Evolutionary conservation across 2,888 invertebrate species (phyloP).

Genomic region (Cepaea hortensis): DNA sequence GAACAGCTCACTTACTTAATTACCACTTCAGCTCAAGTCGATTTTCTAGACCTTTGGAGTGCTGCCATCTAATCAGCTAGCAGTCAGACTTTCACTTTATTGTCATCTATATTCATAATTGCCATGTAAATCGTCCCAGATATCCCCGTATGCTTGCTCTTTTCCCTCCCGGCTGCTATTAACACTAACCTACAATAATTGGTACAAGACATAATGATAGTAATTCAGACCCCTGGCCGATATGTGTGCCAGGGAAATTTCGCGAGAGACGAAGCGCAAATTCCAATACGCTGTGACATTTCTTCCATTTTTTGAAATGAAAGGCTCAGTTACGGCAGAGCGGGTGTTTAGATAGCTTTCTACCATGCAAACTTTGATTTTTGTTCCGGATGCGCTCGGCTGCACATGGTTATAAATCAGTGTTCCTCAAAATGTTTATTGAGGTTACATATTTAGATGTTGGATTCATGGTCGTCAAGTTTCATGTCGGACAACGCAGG

Average conservation of each 20-base stretch:
- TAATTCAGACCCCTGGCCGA: background rate
- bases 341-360: background rate
- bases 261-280: background rate
- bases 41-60: background rate
- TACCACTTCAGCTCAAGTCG: background rate
- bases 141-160: conserved; percentile 11
- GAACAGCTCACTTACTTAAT: conserved; percentile 14
- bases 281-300: conserved; percentile 3
- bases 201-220: conserved; percentile 15
- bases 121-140: background rate
- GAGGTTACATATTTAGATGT: background rate
- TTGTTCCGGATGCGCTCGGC: background rate
- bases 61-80: background rate
- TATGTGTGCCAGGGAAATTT: conserved; percentile 22
- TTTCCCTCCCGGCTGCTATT: background rate
- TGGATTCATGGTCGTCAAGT: background rate
- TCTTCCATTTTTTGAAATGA: background rate
- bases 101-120: conserved; percentile 29
- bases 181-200: conserved; percentile 31
- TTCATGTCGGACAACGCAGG: no score
- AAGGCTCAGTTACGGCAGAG: background rate
- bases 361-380: conserved; percentile 3
- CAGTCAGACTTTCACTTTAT: conserved; percentile 24
- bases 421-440: no score
- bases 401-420: background rate